Evolutionary conservation across 2,797 vertebrate genomes (phyloP).

Genomic region (Sebastes itinus): DNA sequence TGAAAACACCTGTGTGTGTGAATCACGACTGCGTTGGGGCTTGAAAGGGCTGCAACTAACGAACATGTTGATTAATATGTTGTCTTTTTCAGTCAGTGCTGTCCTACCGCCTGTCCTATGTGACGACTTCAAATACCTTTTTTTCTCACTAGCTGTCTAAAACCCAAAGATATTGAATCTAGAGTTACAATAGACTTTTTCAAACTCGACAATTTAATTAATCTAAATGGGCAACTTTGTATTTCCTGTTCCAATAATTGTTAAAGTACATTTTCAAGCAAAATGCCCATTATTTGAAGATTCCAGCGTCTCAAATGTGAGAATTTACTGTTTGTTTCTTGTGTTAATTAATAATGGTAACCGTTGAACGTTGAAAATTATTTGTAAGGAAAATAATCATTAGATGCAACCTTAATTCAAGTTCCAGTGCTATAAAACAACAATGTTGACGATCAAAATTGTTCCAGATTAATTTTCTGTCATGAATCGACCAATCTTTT

Average conservation of each 20-base stretch:
- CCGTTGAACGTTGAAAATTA: background rate
- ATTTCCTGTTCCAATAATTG: background rate
- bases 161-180: background rate
- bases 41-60: too few species aligned
- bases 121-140: background rate
- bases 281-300: background rate
- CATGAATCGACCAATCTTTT: too few species aligned
- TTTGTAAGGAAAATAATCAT: too few species aligned
- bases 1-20: background rate
- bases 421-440: too few species aligned
- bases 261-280: background rate
- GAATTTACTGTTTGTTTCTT: background rate
- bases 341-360: background rate
- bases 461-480: too few species aligned
- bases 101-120: background rate
- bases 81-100: background rate
- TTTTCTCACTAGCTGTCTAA: background rate
- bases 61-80: background rate
- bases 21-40: background rate
- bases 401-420: too few species aligned
- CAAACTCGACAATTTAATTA: too few species aligned
- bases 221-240: too few species aligned
- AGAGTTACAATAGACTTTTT: background rate
- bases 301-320: background rate
- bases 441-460: background rate